A percentile compares a stretch with the other conserved stretches of the same genome.
Conservation (phyloP, 2,113 vertebrate genomes). For the Myrmecophaga tridactyla region DNA sequence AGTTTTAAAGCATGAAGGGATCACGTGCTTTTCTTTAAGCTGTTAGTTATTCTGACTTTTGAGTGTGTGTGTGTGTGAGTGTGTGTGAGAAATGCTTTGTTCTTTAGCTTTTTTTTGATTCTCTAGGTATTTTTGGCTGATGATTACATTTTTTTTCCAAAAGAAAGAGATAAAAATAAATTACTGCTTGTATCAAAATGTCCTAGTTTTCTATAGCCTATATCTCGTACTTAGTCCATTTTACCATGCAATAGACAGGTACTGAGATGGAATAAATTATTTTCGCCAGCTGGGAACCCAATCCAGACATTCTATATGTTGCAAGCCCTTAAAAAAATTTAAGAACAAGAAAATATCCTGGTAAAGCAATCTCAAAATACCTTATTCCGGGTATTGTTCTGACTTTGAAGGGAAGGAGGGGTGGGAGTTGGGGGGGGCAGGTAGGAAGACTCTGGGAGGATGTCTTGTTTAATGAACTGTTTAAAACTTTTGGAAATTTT, state of each 20-base stretch:
- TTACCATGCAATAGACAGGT: constrained; percentile 46
- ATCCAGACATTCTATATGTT: constrained; percentile 70
- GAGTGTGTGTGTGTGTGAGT: neutral
- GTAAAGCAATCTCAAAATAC: constrained; percentile 73
- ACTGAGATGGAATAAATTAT: constrained; percentile 61
- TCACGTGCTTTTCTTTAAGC: constrained; percentile 80
- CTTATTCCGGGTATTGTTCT: constrained; percentile 73
- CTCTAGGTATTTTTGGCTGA: constrained; percentile 54
- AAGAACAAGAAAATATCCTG: constrained; percentile 71
- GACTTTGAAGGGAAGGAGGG: constrained; percentile 64
- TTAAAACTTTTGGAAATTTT: constrained; percentile 63
- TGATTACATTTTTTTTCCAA: constrained; percentile 35
- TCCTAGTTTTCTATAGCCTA: constrained; percentile 10
- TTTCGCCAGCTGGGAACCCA: constrained; percentile 49
- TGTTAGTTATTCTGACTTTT: constrained; percentile 77
- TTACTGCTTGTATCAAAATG: constrained; percentile 36
- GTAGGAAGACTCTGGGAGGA: constrained; percentile 44
- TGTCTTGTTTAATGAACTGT: constrained; percentile 59
- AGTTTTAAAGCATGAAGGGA: constrained; percentile 78
- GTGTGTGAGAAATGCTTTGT: constrained; percentile 72
- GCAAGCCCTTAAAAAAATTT: constrained; percentile 41
- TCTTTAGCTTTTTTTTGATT: constrained; percentile 67
- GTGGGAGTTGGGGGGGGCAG: neutral
- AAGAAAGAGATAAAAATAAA: constrained; percentile 56
- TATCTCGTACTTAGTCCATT: constrained; percentile 35